Base-by-base conservation (phyloP, 2,797 vertebrate species). In the Danio tinwini region DNA sequence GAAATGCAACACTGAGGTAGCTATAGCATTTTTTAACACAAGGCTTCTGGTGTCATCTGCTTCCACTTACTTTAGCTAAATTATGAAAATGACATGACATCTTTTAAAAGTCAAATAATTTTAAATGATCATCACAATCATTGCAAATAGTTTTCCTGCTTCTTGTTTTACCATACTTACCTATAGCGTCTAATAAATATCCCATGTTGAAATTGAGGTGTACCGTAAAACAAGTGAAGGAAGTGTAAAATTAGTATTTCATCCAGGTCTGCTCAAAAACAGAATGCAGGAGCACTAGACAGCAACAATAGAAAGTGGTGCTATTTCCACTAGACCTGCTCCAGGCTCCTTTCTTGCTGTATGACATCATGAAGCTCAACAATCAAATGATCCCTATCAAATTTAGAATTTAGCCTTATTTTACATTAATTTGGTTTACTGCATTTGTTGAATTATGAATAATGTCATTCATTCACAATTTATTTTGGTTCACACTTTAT, bases 361-460 rank as follows among this genome's bases (percentile, higher is more conserved):
- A 88, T 90, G 88, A 91, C 91, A 91, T 92, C 91, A 92, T 90
- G 90, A 86, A 84, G 87, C 86, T 86, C 70, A 87, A 85, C 82
- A 88, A n/a, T n/a, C n/a, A n/a, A n/a, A n/a, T n/a, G n/a, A n/a
- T n/a, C n/a, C n/a, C n/a, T n/a, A n/a, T n/a, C n/a, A n/a, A n/a
- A n/a, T n/a, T n/a, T n/a, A n/a, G n/a, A n/a, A n/a, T n/a, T n/a
- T n/a, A n/a, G n/a, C n/a, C n/a, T n/a, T n/a, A n/a, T n/a, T n/a
- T n/a, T n/a, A n/a, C n/a, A n/a, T n/a, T n/a, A n/a, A n/a, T n/a
- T n/a, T n/a, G n/a, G n/a, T n/a, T n/a, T n/a, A n/a, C n/a, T n/a
- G n/a, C n/a, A n/a, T n/a, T n/a, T n/a, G n/a, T n/a, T n/a, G n/a
- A n/a, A n/a, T n/a, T n/a, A n/a, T n/a, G n/a, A n/a, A n/a, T n/a